These are phyloP conservation scores for Nicator chloris DNA, from an alignment of 2,113 vertebrate genomes.

Conservation along the genomic window DNA sequence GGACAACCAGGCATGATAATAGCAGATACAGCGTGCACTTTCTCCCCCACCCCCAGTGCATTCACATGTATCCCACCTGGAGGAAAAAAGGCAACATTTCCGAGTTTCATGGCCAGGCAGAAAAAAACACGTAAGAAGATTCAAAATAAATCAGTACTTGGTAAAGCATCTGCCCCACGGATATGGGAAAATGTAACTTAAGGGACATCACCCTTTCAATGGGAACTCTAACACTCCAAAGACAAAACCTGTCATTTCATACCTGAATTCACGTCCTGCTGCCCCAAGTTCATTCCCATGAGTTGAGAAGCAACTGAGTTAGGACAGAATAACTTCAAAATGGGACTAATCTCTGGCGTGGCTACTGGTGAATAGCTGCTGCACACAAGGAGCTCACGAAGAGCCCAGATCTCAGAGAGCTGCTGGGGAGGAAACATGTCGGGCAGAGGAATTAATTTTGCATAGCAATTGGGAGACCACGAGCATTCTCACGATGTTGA, in stretches of 20 bases:
- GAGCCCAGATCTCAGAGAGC: neutral
- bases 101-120: neutral
- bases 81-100: neutral
- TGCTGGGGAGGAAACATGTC: neutral
- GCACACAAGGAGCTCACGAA: neutral
- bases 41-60: neutral
- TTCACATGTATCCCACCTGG: neutral
- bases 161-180: neutral
- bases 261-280: neutral
- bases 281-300: neutral
- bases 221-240: neutral
- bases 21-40: neutral
- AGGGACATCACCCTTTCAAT: neutral
- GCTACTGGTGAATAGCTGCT: neutral
- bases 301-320: neutral
- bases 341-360: neutral
- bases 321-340: neutral
- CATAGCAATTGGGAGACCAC: constrained; percentile 23
- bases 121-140: neutral
- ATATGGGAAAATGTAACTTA: neutral
- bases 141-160: neutral
- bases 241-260: neutral
- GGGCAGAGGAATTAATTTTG: constrained; percentile 16
- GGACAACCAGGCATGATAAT: constrained; percentile 46
- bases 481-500: constrained; percentile 1